Evolutionary conservation across 2,888 invertebrate species (phyloP).

Genomic region (Zele albiditarsus): DNA sequence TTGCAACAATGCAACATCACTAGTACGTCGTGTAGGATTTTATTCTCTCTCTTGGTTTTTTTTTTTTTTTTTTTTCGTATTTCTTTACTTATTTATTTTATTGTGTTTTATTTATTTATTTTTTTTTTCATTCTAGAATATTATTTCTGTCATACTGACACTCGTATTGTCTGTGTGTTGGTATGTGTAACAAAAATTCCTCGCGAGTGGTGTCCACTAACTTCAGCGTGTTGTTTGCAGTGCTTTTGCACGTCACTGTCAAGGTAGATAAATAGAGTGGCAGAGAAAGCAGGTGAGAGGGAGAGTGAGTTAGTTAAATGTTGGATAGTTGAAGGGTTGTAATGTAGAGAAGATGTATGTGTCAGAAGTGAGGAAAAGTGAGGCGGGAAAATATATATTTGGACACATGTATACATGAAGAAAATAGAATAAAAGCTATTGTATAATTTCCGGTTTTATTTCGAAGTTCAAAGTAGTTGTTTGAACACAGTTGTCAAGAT

Average conservation of each 20-base stretch:
- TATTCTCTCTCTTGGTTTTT: slow-evolving; percentile 5
- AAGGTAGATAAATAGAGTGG: not conserved
- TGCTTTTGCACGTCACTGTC: slow-evolving; percentile 3
- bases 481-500: no score
- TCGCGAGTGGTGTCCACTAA: not conserved
- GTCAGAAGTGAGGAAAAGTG: not conserved
- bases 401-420: no score
- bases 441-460: no score
- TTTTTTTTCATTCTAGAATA: not conserved
- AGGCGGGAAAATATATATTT: not conserved
- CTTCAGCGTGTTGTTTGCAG: not conserved
- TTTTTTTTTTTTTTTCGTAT: no score
- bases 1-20: not conserved
- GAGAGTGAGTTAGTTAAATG: not conserved
- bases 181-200: not conserved
- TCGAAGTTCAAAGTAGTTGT: no score
- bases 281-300: not conserved
- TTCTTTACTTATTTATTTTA: slow-evolving; percentile 2
- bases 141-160: not conserved
- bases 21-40: not conserved
- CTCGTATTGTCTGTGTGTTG: not conserved
- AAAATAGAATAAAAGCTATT: no score
- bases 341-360: not conserved
- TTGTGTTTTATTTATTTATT: not conserved
- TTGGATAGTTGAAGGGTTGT: not conserved